A percentile compares a stretch with the other conserved stretches of the same genome.
Evolutionary conservation across 2,888 invertebrate genomes (phyloP).

Genomic region (Tetragonisca angustula): DNA sequence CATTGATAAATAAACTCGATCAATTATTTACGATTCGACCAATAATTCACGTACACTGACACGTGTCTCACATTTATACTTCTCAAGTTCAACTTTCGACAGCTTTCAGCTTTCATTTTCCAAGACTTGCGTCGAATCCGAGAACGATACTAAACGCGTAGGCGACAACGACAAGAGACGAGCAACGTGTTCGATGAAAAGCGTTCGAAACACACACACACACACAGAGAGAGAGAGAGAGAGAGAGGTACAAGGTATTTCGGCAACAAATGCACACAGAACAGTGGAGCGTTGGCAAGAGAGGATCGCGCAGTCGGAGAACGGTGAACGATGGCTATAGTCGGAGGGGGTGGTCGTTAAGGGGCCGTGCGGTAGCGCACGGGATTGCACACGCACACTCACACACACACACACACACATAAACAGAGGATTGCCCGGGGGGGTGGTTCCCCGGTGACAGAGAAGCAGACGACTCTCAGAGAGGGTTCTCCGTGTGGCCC

Average conservation of each 20-base stretch:
- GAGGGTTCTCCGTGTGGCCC: conserved; percentile 69
- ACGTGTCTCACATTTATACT: too few relatives aligned
- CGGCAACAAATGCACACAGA: conserved; percentile 13
- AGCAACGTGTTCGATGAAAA: not conserved
- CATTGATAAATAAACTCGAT: too few relatives aligned
- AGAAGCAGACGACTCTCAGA: conserved; percentile 54
- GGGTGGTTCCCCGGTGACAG: conserved; percentile 64
- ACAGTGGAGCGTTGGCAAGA: conserved; percentile 42
- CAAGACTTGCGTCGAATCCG: too few relatives aligned
- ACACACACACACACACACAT: too few relatives aligned
- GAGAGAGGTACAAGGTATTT: not conserved
- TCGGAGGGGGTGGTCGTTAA: conserved; percentile 62
- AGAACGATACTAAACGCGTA: not conserved
- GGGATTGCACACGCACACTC: not conserved
- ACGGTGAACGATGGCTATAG: conserved; percentile 48
- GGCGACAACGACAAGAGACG: not conserved
- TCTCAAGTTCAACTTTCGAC: too few relatives aligned
- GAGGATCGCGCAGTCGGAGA: conserved; percentile 49
- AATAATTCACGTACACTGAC: too few relatives aligned
- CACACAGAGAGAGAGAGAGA: not conserved
- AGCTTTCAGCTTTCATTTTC: too few relatives aligned
- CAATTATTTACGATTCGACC: too few relatives aligned
- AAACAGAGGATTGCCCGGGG: not conserved
- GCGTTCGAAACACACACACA: not conserved
- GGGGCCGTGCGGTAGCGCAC: conserved; percentile 56